Evolutionary conservation across 2,888 invertebrate species (phyloP).

Genomic region (Acleris emargana): DNA sequence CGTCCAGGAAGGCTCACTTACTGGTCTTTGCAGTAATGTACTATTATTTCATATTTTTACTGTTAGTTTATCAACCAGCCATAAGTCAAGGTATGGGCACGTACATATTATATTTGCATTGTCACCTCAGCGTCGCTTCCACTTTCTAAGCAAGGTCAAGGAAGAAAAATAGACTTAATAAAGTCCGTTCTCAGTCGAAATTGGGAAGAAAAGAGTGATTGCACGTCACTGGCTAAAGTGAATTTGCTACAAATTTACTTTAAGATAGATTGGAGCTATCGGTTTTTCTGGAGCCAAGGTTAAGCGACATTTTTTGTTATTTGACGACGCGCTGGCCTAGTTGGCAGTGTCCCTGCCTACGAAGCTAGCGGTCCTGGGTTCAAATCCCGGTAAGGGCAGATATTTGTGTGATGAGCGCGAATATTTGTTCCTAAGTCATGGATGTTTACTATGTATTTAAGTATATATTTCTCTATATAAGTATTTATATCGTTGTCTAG

Average conservation of each 20-base stretch:
- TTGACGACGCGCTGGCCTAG: no score
- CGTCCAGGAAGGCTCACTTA: no score
- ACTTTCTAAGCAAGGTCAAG: constrained; percentile 10
- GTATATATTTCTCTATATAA: no score
- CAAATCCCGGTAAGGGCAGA: no score
- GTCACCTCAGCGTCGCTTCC: neutral
- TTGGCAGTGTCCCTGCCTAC: no score
- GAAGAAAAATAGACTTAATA: constrained; percentile 22
- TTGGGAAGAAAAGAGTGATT: constrained; percentile 17
- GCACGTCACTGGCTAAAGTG: neutral
- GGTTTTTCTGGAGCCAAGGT: neutral
- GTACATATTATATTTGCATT: constrained; percentile 1
- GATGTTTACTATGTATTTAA: no score
- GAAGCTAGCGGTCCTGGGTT: no score
- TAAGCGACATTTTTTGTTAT: neutral
- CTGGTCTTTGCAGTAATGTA: no score
- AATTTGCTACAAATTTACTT: constrained; percentile 17
- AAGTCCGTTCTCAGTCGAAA: constrained; percentile 3
- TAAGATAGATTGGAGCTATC: constrained; percentile 1
- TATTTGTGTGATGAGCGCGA: no score
- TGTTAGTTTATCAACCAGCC: neutral
- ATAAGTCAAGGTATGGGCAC: neutral
- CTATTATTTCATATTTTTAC: no score
- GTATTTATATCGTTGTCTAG: no score
- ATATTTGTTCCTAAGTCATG: no score